These are phyloP conservation scores for Lates calcarifer DNA, from an alignment of 2,113 vertebrate genomes.

Conservation along the genomic window DNA sequence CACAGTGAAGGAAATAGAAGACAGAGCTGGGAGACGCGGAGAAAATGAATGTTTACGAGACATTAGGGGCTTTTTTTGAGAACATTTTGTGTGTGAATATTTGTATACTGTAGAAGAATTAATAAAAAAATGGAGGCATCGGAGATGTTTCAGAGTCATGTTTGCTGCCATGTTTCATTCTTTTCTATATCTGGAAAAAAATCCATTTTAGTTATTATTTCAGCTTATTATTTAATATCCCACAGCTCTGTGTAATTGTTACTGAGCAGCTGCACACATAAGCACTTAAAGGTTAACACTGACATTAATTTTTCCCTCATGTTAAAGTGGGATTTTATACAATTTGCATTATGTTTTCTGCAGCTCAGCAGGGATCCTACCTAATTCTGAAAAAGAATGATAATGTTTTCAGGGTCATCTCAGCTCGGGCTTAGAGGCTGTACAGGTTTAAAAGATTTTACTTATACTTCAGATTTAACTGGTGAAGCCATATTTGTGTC, in stretches of 20 bases:
- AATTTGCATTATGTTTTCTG: no score
- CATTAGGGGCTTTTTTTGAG: slow-evolving; percentile 69
- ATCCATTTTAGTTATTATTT: no score
- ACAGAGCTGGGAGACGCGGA: slow-evolving; percentile 50
- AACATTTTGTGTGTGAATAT: slow-evolving; percentile 89
- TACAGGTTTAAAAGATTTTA: no score
- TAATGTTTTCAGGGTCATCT: no score
- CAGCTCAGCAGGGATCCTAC: no score
- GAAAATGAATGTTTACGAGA: slow-evolving; percentile 80
- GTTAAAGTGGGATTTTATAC: no score
- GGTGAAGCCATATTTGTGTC: no score
- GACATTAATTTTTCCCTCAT: no score
- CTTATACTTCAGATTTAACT: no score
- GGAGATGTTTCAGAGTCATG: slow-evolving; percentile 29
- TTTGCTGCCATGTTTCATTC: neutral
- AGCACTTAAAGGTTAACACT: no score
- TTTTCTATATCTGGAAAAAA: neutral
- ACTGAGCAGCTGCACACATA: neutral
- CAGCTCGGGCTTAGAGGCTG: no score
- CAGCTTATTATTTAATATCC: neutral
- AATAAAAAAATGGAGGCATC: slow-evolving; percentile 85
- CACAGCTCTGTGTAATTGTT: neutral
- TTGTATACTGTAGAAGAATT: slow-evolving; percentile 92
- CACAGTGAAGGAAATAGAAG: slow-evolving; percentile 59
- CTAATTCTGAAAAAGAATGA: no score